Conservation (phyloP, 2,888 invertebrate genomes). For the Uloborus plumipes region DNA sequence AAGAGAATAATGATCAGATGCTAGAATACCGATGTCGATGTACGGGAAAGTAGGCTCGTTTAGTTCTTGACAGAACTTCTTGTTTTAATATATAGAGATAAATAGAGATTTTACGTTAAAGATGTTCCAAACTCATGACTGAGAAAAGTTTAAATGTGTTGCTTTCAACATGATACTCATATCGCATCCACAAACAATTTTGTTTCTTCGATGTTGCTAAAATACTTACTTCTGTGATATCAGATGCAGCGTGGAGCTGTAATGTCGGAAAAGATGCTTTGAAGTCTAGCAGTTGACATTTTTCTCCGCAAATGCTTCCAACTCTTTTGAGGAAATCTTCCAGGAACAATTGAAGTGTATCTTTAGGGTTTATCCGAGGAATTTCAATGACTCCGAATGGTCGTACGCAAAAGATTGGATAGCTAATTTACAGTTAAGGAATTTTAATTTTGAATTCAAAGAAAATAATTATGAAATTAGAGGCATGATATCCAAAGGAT, state of each 20-base stretch:
- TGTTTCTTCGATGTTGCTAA: too few relatives aligned
- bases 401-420: constrained; percentile 45
- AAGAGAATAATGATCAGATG: too few relatives aligned
- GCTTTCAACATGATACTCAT: too few relatives aligned
- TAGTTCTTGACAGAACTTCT: too few relatives aligned
- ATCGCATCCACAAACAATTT: too few relatives aligned
- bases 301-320: constrained; percentile 39
- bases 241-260: constrained; percentile 5
- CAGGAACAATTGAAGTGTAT: constrained; percentile 21
- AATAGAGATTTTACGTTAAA: too few relatives aligned
- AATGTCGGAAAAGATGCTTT: constrained; percentile 39
- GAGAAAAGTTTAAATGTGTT: too few relatives aligned
- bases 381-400: constrained; percentile 19
- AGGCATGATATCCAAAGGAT: constrained; percentile 28
- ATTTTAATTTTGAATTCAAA: neutral
- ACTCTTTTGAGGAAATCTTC: constrained; percentile 41
- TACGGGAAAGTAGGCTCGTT: too few relatives aligned
- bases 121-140: too few relatives aligned
- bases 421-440: constrained; percentile 18
- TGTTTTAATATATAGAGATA: too few relatives aligned
- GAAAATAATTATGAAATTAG: neutral
- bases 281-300: constrained; percentile 29
- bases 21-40: too few relatives aligned
- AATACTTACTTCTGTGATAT: constrained; percentile 18
- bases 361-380: constrained; percentile 28